Base-by-base conservation (phyloP, 1,140 invertebrate species). In the Drosophila micromelanica region DNA sequence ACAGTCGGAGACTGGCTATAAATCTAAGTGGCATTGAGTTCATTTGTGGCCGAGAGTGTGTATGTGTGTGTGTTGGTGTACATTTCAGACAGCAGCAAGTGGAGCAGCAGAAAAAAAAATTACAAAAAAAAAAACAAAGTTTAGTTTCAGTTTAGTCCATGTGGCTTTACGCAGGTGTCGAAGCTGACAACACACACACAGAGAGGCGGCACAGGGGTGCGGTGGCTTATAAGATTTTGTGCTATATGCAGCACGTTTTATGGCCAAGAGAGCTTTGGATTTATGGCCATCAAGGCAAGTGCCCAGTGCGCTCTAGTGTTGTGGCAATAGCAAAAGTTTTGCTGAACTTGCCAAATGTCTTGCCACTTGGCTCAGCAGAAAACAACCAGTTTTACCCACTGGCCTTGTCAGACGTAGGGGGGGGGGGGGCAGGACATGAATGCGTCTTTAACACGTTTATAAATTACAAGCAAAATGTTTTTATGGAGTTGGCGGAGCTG, bases 301-400 rank as follows among this genome's bases (percentile, higher is more conserved):
- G 67, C 13, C 40, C 51, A 17, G 64, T 12, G 46, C n/a, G 54
- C 13, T 46, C 12, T 7, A 35, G 63, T 74, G 35, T 51, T 60
- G 59, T 60, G 69, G 54, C 45, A 45, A 27, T 54, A 61, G 46
- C 45, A 67, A 72, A 76, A 76, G 73, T 72, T 76, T 76, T 72
- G 73, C 73, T 76, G 68, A 72, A 76, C 68, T 76, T 72, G 73
- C 61, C 69, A 65, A 72, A 72, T 65, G 45, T 65, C 59, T 70
- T 70, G 67, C 55, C 15, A 38, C 60, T 63, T 63, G 37, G 61
- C 61, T 63, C 61, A 63, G 61, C 61, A 63, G 11, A 45, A 37
- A 68, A 61, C n/a, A n/a, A 17, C 65, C 38, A 69, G 56, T 45
- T 52, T 17, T 59, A 27, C 43, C 45, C 38, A 23, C 2, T 60